Conservation (phyloP, 2,113 vertebrate genomes). For the Dipodomys spectabilis region DNA sequence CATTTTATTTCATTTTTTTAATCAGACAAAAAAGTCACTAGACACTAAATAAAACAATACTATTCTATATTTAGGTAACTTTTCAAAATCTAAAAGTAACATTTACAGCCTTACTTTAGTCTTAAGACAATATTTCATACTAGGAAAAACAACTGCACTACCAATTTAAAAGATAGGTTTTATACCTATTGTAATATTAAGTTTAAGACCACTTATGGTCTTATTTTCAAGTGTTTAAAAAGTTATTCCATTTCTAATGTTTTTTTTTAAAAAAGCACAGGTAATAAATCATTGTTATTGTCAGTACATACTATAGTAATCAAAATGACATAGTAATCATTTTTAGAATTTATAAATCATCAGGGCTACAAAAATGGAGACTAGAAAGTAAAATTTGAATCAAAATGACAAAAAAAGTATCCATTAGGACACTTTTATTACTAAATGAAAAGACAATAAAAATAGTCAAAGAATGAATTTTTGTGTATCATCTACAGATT, state of each 20-base stretch:
- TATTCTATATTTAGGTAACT: neutral
- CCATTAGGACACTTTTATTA: neutral
- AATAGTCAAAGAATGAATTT: neutral
- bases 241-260: constrained; percentile 40
- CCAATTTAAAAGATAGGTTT: neutral
- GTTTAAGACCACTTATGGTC: neutral
- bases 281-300: constrained; percentile 71
- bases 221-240: constrained; percentile 22
- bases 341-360: constrained; percentile 70
- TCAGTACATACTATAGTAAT: constrained; percentile 54
- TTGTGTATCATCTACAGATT: neutral
- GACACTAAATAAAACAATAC: neutral
- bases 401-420: constrained; percentile 34
- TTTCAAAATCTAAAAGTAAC: constrained; percentile 23
- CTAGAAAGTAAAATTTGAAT: constrained; percentile 63
- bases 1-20: constrained; percentile 30
- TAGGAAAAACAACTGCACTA: neutral
- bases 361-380: constrained; percentile 65
- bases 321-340: constrained; percentile 78
- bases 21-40: constrained; percentile 11
- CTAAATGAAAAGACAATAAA: constrained; percentile 28
- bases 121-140: neutral
- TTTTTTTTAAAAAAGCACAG: constrained; percentile 65
- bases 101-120: neutral
- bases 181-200: neutral